These are phyloP conservation scores for Rugalucina vietnamica DNA, from an alignment of 2,888 invertebrate genomes.

Conservation along the genomic window DNA sequence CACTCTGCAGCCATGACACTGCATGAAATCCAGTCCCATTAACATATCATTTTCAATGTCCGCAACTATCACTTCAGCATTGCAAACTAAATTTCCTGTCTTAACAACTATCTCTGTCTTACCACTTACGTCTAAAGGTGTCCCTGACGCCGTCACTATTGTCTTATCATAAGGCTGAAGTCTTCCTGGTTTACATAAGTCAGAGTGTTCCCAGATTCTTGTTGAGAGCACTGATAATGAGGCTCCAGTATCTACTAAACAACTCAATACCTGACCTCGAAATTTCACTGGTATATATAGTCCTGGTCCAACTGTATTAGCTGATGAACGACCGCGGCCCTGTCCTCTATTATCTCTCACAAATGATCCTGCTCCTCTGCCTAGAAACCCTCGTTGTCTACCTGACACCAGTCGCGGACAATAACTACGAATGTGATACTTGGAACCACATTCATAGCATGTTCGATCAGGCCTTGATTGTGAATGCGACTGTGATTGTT, in stretches of 20 bases:
- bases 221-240: slow-evolving; percentile 19
- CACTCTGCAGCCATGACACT: background rate
- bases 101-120: background rate
- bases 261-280: background rate
- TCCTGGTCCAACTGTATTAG: background rate
- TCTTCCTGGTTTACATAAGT: background rate
- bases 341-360: too few species aligned
- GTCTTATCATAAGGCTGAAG: background rate
- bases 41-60: slow-evolving; percentile 26
- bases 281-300: background rate
- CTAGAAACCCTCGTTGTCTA: too few species aligned
- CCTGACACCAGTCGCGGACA: too few species aligned
- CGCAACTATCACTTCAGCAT: slow-evolving; percentile 15
- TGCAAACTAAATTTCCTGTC: background rate
- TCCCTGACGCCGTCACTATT: background rate
- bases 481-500: too few species aligned
- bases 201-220: background rate
- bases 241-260: slow-evolving; percentile 17
- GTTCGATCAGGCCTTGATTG: too few species aligned
- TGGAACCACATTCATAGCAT: too few species aligned
- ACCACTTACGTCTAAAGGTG: background rate
- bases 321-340: background rate
- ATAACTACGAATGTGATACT: too few species aligned
- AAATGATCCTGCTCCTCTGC: too few species aligned
- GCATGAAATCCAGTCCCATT: slow-evolving; percentile 22